Evolutionary conservation across 2,888 invertebrate genomes (phyloP), one percentile per base, ranked within the genome.

Genomic region (Escarpia spicata): DNA sequence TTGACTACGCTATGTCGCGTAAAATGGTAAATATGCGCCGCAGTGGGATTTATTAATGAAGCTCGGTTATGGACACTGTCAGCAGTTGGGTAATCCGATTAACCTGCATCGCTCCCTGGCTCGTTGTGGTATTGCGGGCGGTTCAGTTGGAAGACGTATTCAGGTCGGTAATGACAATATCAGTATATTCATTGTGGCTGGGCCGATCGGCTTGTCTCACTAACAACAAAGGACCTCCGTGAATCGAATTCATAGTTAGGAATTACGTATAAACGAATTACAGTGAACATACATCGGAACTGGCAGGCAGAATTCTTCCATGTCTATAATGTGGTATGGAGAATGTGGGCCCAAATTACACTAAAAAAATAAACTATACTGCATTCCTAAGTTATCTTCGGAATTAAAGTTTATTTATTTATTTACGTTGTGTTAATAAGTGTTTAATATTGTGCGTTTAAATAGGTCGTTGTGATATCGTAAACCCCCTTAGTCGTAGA

Each of bases 21-120:
- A 52, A 52, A 52, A 15, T 12, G 19, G 75, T 75, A 75, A 75
- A 75, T 10, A 75, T 75, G 75, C 26, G 75, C 19, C 75, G 75
- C 75, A 75, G 75, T 75, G 75, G 75, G 75, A 75, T 75, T 75
- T 75, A 75, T 75, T 75, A 75, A 75, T 75, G 75, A 75, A 75
- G 26, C n/a, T 75, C 75, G n/a, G 75, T 75, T 75, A 75, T 75
- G 75, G 75, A 75, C 75, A 26, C 75, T 75, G 75, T 75, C 75
- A 75, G 75, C n/a, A 37, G 75, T 75, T 26, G 75, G 4, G 75
- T 75, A 75, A 75, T 75, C 26, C 75, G 75, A 75, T 75, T 75
- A 75, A 75, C 75, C 26, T 75, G 75, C 75, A n/a, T 75, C 75
- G 26, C 15, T 26, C 19, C 26, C 26, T 19, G 75, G 75, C 75